Percentiles rank a stretch among this genome's conserved stretches.
Conservation (phyloP, 2,113 vertebrate species). For the Phyllostomus discolor region DNA sequence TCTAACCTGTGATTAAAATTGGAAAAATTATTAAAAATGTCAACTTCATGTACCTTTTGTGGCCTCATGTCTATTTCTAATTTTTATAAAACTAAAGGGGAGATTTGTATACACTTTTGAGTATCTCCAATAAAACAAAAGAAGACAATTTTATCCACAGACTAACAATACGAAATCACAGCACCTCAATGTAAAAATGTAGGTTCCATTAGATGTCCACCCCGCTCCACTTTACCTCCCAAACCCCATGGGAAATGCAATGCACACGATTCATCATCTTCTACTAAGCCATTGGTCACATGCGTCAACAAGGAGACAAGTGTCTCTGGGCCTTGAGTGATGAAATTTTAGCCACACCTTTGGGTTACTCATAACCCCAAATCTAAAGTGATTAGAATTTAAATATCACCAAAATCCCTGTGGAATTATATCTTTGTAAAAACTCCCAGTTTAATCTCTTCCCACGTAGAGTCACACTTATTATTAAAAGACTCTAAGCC, state of each 20-base stretch:
- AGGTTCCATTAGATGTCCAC: neutral
- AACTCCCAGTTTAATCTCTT: slow-evolving; percentile 53
- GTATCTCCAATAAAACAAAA: neutral
- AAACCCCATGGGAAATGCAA: neutral
- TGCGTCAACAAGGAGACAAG: neutral
- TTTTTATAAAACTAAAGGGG: slow-evolving; percentile 14
- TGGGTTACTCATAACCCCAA: slow-evolving; percentile 5
- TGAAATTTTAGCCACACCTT: slow-evolving; percentile 10
- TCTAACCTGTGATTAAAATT: neutral
- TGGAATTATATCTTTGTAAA: slow-evolving; percentile 53
- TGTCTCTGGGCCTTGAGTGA: neutral
- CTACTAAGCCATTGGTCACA: neutral
- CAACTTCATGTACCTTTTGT: neutral
- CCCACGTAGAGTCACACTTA: slow-evolving; percentile 18
- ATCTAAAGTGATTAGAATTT: slow-evolving; percentile 61
- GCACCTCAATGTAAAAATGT: neutral
- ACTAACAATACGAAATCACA: neutral
- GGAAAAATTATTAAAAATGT: slow-evolving; percentile 3
- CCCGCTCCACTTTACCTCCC: neutral
- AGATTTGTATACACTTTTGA: neutral
- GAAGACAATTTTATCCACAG: neutral
- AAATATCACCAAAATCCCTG: slow-evolving; percentile 53
- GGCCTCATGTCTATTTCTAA: neutral
- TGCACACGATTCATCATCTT: neutral
- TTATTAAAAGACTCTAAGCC: slow-evolving; percentile 55